Conservation (phyloP, 2,113 vertebrate species). For the Sturnira hondurensis region DNA sequence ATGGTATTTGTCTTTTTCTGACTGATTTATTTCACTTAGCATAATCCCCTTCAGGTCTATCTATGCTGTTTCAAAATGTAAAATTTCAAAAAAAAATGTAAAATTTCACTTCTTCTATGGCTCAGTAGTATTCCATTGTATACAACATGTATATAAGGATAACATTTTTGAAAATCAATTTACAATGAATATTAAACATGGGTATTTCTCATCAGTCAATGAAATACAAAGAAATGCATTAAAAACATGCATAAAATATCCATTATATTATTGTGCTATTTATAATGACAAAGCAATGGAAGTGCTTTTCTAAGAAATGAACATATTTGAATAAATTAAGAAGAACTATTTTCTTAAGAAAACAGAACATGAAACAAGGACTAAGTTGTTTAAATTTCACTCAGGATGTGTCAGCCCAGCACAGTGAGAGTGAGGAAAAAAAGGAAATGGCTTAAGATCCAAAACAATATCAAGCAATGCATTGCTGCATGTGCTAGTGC, state of each 20-base stretch:
- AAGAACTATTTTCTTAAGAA: background rate
- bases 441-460: background rate
- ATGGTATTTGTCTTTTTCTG: background rate
- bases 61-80: background rate
- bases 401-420: background rate
- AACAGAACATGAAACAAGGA: background rate
- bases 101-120: background rate
- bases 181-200: background rate
- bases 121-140: background rate
- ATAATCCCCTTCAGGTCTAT: background rate
- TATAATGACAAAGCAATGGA: background rate
- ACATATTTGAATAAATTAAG: background rate
- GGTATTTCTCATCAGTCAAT: background rate
- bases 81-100: background rate
- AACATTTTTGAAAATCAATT: conserved; percentile 17
- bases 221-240: conserved; percentile 15
- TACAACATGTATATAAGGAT: background rate
- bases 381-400: background rate
- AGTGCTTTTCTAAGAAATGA: background rate
- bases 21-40: background rate
- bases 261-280: background rate
- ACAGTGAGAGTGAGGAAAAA: background rate
- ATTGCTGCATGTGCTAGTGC: background rate
- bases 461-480: background rate
- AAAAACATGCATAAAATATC: background rate